These are phyloP conservation scores for Trachymyrmex cornetzi DNA, from an alignment of 1,140 invertebrate species.

Conservation along the genomic window DNA sequence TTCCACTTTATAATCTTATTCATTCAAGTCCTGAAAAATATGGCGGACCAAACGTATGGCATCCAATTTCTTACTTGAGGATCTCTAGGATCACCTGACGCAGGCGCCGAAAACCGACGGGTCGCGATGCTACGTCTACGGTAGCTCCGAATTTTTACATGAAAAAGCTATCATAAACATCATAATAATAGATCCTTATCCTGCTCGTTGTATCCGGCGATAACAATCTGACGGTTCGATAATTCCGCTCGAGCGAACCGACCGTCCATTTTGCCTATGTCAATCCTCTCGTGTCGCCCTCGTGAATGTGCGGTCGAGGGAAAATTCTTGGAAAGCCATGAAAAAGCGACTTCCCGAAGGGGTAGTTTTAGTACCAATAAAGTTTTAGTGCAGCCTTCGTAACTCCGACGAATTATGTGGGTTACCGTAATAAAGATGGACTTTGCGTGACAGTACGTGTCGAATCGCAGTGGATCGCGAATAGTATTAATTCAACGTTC, in stretches of 20 bases:
- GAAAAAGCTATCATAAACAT: constrained; percentile 38
- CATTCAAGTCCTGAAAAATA: too few relatives aligned
- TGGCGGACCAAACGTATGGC: too few relatives aligned
- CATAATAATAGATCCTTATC: constrained; percentile 44
- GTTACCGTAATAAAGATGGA: neutral
- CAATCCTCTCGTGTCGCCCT: neutral
- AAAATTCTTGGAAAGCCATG: neutral
- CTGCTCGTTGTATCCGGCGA: constrained; percentile 14
- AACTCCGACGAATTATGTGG: neutral
- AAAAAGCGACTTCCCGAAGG: neutral
- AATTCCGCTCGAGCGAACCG: constrained; percentile 1
- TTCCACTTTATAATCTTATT: too few relatives aligned
- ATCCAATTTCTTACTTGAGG: too few relatives aligned
- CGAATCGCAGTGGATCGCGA: neutral
- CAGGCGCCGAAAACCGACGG: neutral
- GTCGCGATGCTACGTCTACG: neutral
- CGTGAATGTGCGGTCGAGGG: neutral
- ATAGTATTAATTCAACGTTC: neutral
- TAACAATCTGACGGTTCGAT: neutral
- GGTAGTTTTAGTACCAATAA: neutral
- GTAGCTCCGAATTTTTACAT: neutral
- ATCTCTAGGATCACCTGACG: too few relatives aligned
- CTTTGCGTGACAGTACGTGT: neutral
- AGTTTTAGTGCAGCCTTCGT: neutral
- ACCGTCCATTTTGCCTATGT: neutral